These are phyloP conservation scores for Zaprionus taronus DNA, from an alignment of 1,140 invertebrate species.

Conservation along the genomic window DNA sequence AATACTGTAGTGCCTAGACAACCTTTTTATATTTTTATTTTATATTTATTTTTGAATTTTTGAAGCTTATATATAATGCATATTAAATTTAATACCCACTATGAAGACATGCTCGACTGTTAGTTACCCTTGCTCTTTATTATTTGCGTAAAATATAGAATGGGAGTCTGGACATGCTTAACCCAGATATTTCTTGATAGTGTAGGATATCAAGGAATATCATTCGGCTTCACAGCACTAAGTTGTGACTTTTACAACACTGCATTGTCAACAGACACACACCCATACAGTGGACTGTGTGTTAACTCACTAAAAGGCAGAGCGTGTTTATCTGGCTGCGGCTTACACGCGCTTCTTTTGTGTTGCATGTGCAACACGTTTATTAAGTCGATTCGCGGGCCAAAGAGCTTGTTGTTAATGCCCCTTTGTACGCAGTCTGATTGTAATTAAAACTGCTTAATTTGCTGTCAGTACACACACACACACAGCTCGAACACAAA, in stretches of 20 bases:
- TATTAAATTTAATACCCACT: too few relatives aligned
- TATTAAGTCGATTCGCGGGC: constrained; percentile 35
- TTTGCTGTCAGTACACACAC: constrained; percentile 44
- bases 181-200: too few relatives aligned
- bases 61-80: too few relatives aligned
- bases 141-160: too few relatives aligned
- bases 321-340: not conserved
- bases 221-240: not conserved
- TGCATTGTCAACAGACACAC: not conserved
- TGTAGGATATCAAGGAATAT: too few relatives aligned
- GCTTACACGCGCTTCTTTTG: constrained; percentile 21
- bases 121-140: too few relatives aligned
- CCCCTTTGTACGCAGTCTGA: constrained; percentile 20
- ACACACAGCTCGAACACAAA: not conserved
- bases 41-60: too few relatives aligned
- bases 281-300: not conserved
- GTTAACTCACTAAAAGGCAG: not conserved
- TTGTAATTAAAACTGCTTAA: constrained; percentile 69
- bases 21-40: too few relatives aligned
- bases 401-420: constrained; percentile 31
- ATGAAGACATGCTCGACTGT: too few relatives aligned
- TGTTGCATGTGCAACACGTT: constrained; percentile 31
- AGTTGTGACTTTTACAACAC: not conserved
- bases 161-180: too few relatives aligned
- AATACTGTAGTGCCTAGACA: too few relatives aligned